Evolutionary conservation across 2,113 vertebrate species (phyloP).

Genomic region (Phrynosoma platyrhinos): DNA sequence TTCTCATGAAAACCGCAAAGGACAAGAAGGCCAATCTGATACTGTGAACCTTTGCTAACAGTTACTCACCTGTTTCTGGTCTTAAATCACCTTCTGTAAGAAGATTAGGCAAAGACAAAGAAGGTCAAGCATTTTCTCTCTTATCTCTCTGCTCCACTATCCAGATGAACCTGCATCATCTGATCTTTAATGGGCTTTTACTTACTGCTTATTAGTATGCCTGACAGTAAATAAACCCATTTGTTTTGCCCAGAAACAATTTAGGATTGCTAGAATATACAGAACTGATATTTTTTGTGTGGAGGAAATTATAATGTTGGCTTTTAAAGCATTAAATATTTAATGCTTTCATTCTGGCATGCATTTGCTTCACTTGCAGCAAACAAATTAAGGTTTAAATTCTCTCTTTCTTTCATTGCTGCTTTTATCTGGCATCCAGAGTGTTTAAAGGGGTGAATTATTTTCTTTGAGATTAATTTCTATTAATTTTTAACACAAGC

Average conservation of each 20-base stretch:
- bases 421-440: conserved; percentile 16
- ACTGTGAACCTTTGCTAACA: conserved; percentile 29
- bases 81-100: not conserved
- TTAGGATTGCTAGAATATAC: conserved; percentile 30
- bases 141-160: not conserved
- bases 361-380: conserved; percentile 30
- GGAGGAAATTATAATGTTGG: conserved; percentile 38
- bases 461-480: conserved; percentile 1
- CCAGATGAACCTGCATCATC: conserved; percentile 4
- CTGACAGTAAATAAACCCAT: conserved; percentile 12
- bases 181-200: conserved; percentile 23
- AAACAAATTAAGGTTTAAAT: conserved; percentile 3
- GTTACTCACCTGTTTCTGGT: conserved; percentile 1
- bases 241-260: not conserved
- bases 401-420: not conserved
- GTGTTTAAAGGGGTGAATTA: conserved; percentile 18
- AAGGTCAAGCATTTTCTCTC: conserved; percentile 4
- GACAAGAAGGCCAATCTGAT: conserved; percentile 48
- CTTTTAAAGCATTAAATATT: conserved; percentile 58
- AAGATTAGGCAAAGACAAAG: accelerated
- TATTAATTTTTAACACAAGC: too few relatives aligned
- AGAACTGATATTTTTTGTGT: conserved; percentile 47
- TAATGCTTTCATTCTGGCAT: conserved; percentile 48
- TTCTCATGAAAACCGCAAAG: conserved; percentile 46
- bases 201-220: conserved; percentile 20